Evolutionary conservation across 2,888 invertebrate genomes (phyloP), one percentile per base, ranked within the genome.

Genomic region (Dascillus cervinus): DNA sequence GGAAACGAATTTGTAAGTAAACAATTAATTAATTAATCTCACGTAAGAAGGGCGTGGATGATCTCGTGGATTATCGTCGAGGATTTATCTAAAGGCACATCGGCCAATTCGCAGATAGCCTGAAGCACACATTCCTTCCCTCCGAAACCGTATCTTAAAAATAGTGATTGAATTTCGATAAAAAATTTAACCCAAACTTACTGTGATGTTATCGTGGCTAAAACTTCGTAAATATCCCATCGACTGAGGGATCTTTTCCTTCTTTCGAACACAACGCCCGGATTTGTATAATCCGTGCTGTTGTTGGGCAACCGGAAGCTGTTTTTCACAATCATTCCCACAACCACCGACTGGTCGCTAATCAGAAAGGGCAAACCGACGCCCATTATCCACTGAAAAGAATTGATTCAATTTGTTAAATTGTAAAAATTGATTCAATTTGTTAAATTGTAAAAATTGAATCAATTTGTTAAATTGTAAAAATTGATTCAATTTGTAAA

Each of bases 31-130:
- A 20, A 28, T 32, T 41, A 31, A 28, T 66, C 77, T 73, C 63
- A 84, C 84, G 81, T 81, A 25, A 84, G 66, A 12, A 81, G 62
- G 47, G 77, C 75, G 37, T 72, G 73, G 20, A 80, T 63, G 21
- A 83, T 62, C 58, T 83, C 82, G 34, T 77, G 77, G 1, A 83
- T 58, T 4, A 85, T 60, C 34, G 76, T 70, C 43, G 71, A 66
- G 36, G 69, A 63, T 46, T 65, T 53, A 31, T 73, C 70, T 17
- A 82, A 59, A 0, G 81, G 77, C 41, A 74, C 71, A 26, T 70
- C 70, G 2, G 80, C 75, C 11, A 80, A 60, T 44, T 81, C 78
- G 46, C 84, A 84, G 22, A 84, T 71, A 26, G 77, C 71, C 41
- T 72, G 71, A 27, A 80, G 56, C n/a, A 83, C 63, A 50, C 83